Percentiles rank a stretch among this genome's conserved stretches.
phyloP scores from a whole-genome alignment of 2,888 invertebrate species.

The Ectemnius continuus region DNA sequence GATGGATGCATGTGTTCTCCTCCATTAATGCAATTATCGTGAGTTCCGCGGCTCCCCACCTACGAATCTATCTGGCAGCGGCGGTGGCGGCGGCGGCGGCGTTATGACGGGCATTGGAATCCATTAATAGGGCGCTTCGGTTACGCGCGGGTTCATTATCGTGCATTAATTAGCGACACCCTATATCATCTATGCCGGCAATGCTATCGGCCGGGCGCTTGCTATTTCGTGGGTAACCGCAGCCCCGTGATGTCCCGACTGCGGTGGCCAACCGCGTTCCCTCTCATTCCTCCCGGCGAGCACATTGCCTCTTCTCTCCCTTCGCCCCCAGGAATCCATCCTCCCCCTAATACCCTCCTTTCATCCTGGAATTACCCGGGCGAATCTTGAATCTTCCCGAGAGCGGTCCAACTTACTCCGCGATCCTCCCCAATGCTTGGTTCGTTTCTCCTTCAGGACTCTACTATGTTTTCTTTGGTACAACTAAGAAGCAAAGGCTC shows the following conservation, averaged over 20 bases:
- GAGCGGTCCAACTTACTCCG: too few relatives aligned
- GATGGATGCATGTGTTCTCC: background rate
- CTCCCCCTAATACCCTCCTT: too few relatives aligned
- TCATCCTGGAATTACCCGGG: too few relatives aligned
- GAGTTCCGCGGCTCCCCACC: constrained; percentile 51
- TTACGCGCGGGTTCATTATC: constrained; percentile 72
- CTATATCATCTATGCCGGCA: constrained; percentile 64
- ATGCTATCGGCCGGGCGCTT: constrained; percentile 56
- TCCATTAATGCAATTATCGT: constrained; percentile 62
- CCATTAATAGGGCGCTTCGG: constrained; percentile 70
- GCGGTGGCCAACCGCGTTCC: constrained; percentile 29
- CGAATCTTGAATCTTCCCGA: too few relatives aligned
- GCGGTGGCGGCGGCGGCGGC: constrained; percentile 41
- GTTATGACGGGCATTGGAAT: constrained; percentile 70
- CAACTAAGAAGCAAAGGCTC: too few relatives aligned
- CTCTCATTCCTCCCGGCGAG: background rate
- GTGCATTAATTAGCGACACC: constrained; percentile 74
- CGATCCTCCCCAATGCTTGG: too few relatives aligned
- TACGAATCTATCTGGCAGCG: constrained; percentile 31
- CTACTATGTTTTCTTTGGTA: too few relatives aligned
- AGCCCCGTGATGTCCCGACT: constrained; percentile 52
- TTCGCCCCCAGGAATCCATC: background rate
- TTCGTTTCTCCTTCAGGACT: too few relatives aligned
- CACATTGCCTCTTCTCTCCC: background rate
- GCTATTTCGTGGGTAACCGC: constrained; percentile 70